Evolutionary conservation across 2,888 invertebrate species (phyloP), one percentile per base, ranked within the genome.

Genomic region (Halictus quadricinctus): DNA sequence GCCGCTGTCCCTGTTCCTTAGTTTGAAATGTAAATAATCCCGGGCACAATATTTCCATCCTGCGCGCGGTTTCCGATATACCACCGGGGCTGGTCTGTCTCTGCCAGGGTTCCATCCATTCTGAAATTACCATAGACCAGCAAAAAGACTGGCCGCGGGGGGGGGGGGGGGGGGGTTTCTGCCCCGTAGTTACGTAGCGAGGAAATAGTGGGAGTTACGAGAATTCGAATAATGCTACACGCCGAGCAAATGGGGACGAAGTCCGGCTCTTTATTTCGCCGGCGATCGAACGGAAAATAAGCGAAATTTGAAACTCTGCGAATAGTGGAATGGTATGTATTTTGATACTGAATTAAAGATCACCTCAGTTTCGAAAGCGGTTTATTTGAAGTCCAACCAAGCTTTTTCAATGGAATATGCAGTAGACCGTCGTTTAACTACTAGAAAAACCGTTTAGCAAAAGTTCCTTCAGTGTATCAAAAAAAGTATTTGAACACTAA

Each of bases 21-120:
- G 83, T 84, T 84, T 84, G 83, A 84, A 84, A 84, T 84, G 83
- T 82, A 84, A 84, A 84, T 84, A 84, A 78, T 84, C 83, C 76
- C 46, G n/a, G 43, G 77, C 83, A 74, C 82, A 77, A 84, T 84
- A 84, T 84, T 84, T 84, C 77, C 70, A 41, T 25, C 58, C 76
- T 12, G 29, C 73, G 25, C 12, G 54, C 48, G 41, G 77, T 77
- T 77, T 84, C 73, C 82, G 76, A 83, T 83, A 81, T 58, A 77
- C 43, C 36, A 73, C 43, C 36, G 29, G 72, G 76, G 58, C 36
- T 50, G 76, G 72, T 81, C 76, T 69, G 83, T 83, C 82, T 73
- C 73, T n/a, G 58, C 46, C 76, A 83, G 58, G 73, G 29, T 83
- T 81, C 82, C 81, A 81, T 83, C 64, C 83, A 82, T 81, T 72